phyloP scores from a whole-genome alignment of 2,888 invertebrate species.

The Netelia fuscicornis region DNA sequence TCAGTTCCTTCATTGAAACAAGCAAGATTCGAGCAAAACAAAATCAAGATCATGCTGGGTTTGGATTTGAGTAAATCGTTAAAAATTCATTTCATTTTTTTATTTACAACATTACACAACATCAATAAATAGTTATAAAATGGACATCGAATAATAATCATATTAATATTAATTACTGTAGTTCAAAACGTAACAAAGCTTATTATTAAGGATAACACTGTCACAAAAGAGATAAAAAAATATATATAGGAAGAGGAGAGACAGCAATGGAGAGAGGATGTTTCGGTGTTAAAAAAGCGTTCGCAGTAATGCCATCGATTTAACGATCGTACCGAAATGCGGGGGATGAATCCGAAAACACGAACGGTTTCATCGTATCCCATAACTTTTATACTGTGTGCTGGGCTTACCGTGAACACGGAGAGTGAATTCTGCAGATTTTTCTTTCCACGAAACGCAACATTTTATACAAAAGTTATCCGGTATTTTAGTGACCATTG shows the following conservation, averaged over 20 bases:
- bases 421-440: not conserved
- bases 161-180: too few species aligned
- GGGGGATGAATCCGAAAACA: conserved; percentile 26
- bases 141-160: too few species aligned
- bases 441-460: not conserved
- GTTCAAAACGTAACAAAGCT: not conserved
- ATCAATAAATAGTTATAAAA: too few species aligned
- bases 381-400: conserved; percentile 9
- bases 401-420: too few species aligned
- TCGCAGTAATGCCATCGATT: conserved; percentile 53
- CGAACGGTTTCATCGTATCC: conserved; percentile 23
- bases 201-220: not conserved
- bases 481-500: not conserved
- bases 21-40: too few species aligned
- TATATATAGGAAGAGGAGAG: conserved; percentile 7
- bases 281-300: conserved; percentile 46
- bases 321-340: conserved; percentile 51
- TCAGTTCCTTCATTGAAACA: too few species aligned
- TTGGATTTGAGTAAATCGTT: too few species aligned
- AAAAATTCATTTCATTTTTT: too few species aligned
- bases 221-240: conserved; percentile 1
- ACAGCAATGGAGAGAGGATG: not conserved
- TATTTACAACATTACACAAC: too few species aligned
- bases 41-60: too few species aligned
- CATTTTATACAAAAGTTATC: not conserved